Base-by-base conservation (phyloP, 2,113 vertebrate species). In the Cephalopholis sonnerati region DNA sequence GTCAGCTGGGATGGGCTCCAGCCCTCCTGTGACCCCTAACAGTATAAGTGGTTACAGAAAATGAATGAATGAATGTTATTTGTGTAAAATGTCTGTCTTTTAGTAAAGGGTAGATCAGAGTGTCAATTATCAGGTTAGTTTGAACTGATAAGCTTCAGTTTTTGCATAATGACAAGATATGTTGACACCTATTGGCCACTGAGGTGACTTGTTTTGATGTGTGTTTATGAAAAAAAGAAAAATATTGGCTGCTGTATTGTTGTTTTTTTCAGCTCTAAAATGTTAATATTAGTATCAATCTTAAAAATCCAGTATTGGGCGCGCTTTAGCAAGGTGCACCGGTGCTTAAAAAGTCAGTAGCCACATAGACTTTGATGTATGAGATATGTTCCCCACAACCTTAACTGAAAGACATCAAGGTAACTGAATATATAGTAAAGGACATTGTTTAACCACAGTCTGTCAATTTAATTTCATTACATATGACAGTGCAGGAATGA, bases 401-500 rank as follows among this genome's bases (percentile, higher is more conserved):
- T 16, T 36, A 86, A 65, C 64, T 44, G 5, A 77, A 77, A 57
- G 27, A 68, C 22, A 62, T 72, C 41, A 63, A 32, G 61, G 62
- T 53, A 82, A 66, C 39, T 36, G 65, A 46, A 66, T 27, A 53
- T 55, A 66, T 59, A 36, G 32, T 41, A 75, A 83, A 74, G 65
- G 68, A 51, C 29, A 41, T 39, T 73, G 48, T 70, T 77, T 57
- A 64, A 81, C 74, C 32, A 27, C 62, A 72, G 29, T 32, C 61
- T 53, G 29, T 77, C 65, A 15, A 55, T 53, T 79, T 54, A 53
- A 46, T 75, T 77, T 44, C 29, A 74, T 81, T 81, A 53, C 5
- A 46, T 27, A 62, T 61, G 62, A 84, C 73, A 70, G 27, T n/a
- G 12, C 46, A 50, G 74, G 5, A 82, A 84, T 66, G 39, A 82